Conservation (phyloP, 2,888 invertebrate species). For the Pollenia griseotomentosa region DNA sequence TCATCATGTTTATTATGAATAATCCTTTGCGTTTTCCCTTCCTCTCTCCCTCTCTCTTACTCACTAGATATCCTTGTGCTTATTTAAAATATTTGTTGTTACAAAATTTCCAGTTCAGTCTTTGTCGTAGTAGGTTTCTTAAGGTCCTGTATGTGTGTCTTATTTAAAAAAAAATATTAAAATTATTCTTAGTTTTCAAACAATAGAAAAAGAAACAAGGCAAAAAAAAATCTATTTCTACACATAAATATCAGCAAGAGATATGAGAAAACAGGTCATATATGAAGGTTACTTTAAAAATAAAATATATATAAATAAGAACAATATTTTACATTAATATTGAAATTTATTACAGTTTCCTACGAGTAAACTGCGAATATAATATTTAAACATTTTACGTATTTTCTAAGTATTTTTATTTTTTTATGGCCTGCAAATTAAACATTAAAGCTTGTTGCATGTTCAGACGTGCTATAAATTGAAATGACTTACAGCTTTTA, state of each 20-base stretch:
- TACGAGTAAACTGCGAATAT: too few relatives aligned
- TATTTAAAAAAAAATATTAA: not conserved
- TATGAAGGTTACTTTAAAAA: constrained; percentile 54
- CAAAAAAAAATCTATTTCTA: not conserved
- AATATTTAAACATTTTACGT: not conserved
- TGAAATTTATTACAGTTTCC: too few relatives aligned
- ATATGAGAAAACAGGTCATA: constrained; percentile 52
- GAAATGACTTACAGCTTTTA: constrained; percentile 36
- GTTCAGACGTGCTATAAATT: constrained; percentile 26
- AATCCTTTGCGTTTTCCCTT: not conserved
- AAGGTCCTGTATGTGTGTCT: constrained; percentile 4
- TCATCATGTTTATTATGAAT: constrained; percentile 26
- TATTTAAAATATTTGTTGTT: constrained; percentile 30
- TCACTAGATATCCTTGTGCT: constrained; percentile 52
- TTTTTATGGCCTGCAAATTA: not conserved
- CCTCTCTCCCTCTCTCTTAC: constrained; percentile 18
- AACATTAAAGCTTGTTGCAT: constrained; percentile 36
- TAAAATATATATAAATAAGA: not conserved
- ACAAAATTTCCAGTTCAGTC: constrained; percentile 13
- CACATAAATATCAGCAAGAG: constrained; percentile 38
- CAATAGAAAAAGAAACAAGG: constrained; percentile 33
- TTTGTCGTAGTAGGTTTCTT: not conserved
- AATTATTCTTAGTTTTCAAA: constrained; percentile 17
- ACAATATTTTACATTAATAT: not conserved
- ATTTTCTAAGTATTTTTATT: not conserved